Conservation (phyloP, 2,888 invertebrate genomes). For the Heliconius ethilla region DNA sequence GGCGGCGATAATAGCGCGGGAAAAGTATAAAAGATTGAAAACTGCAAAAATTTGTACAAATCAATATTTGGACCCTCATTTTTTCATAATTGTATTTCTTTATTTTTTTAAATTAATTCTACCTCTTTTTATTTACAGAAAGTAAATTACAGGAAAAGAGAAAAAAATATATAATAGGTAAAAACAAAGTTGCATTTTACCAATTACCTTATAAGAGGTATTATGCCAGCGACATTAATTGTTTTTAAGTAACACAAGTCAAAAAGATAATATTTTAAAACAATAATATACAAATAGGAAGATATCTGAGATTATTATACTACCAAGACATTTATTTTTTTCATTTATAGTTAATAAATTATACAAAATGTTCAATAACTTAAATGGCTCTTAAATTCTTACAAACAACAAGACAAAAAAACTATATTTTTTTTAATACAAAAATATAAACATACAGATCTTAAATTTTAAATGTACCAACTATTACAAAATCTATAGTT, state of each 20-base stretch:
- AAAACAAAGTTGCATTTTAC: too few species aligned
- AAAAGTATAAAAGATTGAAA: slow-evolving; percentile 5
- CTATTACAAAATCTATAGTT: neutral
- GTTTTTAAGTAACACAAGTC: too few species aligned
- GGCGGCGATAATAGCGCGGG: too few species aligned
- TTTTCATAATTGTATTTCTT: slow-evolving; percentile 27
- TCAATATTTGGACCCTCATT: slow-evolving; percentile 39
- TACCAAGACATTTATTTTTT: too few species aligned
- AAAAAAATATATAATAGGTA: neutral
- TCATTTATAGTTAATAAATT: too few species aligned
- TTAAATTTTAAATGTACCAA: neutral
- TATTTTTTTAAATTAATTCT: neutral
- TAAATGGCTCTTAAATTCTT: neutral
- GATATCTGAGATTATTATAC: too few species aligned
- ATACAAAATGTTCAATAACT: too few species aligned
- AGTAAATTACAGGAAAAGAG: neutral
- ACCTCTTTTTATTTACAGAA: neutral
- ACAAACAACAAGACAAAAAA: neutral
- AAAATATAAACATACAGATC: slow-evolving; percentile 5
- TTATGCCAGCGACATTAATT: too few species aligned
- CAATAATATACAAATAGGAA: too few species aligned
- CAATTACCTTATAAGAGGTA: too few species aligned
- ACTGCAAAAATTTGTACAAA: slow-evolving; percentile 36
- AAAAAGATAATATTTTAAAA: too few species aligned
- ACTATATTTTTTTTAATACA: neutral